phyloP scores from a whole-genome alignment of 2,113 vertebrate genomes.

The Rhadina sibilatrix region DNA sequence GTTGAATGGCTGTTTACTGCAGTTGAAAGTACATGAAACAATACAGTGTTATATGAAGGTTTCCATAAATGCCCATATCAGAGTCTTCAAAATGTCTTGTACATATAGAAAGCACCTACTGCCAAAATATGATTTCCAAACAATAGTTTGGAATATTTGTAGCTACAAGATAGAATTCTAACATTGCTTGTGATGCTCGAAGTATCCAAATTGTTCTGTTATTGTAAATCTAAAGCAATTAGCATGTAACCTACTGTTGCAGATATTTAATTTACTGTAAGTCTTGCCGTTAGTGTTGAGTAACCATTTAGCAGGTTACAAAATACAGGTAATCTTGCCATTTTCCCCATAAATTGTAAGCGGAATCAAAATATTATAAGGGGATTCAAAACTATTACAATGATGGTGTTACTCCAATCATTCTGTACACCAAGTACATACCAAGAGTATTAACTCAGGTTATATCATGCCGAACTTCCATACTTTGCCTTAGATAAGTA shows the following conservation, averaged over 20 bases:
- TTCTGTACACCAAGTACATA: background rate
- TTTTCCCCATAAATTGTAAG: conserved; percentile 9
- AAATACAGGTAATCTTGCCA: background rate
- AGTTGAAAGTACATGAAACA: background rate
- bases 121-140: conserved; percentile 36
- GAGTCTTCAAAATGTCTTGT: conserved; percentile 19
- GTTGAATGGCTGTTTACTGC: background rate
- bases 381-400: background rate
- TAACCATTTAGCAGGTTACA: background rate
- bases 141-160: conserved; percentile 1
- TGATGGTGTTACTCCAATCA: background rate
- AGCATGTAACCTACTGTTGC: conserved; percentile 39
- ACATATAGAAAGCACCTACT: conserved; percentile 14
- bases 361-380: background rate
- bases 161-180: background rate
- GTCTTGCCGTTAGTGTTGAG: background rate
- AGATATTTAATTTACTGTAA: background rate
- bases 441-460: conserved; percentile 42
- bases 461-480: conserved; percentile 22
- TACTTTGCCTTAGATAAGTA: conserved; percentile 40
- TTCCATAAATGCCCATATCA: background rate
- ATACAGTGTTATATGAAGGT: background rate
- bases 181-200: background rate
- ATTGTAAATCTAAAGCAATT: conserved; percentile 60
- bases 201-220: conserved; percentile 13